Evolutionary conservation across 2,888 invertebrate genomes (phyloP), one percentile per base, ranked within the genome.

Genomic region (Elegia similella): DNA sequence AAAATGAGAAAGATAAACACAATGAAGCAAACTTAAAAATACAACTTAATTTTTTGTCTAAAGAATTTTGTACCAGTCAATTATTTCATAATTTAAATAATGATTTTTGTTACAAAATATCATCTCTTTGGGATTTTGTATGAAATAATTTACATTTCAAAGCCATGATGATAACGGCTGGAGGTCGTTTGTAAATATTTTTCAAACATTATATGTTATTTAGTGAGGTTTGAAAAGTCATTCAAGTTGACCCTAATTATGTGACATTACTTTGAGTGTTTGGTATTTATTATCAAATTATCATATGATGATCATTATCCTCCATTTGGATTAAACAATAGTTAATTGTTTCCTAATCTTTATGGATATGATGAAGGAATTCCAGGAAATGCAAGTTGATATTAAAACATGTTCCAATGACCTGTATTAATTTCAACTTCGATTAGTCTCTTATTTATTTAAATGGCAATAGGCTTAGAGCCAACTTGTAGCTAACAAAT

Each of bases 21-120:
- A n/a, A 23, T 23, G 5, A 23, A 23, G 23, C 23, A 23, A 23
- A 23, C n/a, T n/a, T n/a, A 23, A 23, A 23, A 23, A 23, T 23
- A 23, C 23, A 23, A 23, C 23, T 23, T 23, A 23, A 23, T 23
- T 23, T 23, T 23, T 23, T 23, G 2, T 23, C 23, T 23, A 2
- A 3, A 5, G 5, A 23, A 23, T 23, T 23, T 23, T 23, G 23
- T 23, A 23, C 23, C 5, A 23, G 23, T 23, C 23, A 23, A 23
- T 23, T 23, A 23, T 23, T 23, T 23, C 23, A 3, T 5, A 23
- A 23, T 5, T n/a, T 3, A 23, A 23, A 23, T 23, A 38, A 38
- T n/a, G 17, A 38, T 78, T 76, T 78, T 72, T 62, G 69, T 75
- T 78, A 75, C 73, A 72, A 78, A 57, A 38, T 60, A 56, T 58